phyloP scores from a whole-genome alignment of 2,797 vertebrate genomes.

The Chrysocyon brachyurus region DNA sequence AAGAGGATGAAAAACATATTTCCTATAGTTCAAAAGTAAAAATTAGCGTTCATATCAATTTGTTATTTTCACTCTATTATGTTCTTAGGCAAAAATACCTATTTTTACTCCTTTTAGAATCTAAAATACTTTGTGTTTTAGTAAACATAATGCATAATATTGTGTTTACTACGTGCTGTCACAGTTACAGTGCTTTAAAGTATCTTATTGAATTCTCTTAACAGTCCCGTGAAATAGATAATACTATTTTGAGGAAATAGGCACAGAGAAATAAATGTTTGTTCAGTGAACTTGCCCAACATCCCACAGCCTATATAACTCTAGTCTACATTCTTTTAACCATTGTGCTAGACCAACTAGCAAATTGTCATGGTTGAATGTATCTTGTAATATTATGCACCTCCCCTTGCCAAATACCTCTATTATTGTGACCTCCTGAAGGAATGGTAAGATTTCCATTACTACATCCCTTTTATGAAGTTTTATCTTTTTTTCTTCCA shows the following conservation, averaged over 20 bases:
- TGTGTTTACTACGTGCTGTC: not conserved
- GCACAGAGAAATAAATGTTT: not conserved
- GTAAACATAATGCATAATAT: not conserved
- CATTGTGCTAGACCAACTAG: not conserved
- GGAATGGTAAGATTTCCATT: not conserved
- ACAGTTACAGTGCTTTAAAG: not conserved
- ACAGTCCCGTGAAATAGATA: not conserved
- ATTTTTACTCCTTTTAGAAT: not conserved
- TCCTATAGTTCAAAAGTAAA: not conserved
- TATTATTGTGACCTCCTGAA: not conserved
- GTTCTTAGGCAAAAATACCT: not conserved
- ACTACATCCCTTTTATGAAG: not conserved
- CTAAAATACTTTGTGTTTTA: not conserved
- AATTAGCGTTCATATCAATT: not conserved
- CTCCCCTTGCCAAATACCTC: not conserved
- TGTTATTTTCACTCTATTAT: not conserved
- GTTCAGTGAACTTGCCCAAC: not conserved
- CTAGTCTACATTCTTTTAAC: not conserved
- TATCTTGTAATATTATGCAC: not conserved
- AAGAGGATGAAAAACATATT: not conserved
- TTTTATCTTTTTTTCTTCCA: not conserved
- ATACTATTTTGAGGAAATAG: not conserved
- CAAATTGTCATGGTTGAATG: not conserved
- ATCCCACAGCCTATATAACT: not conserved
- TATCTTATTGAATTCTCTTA: not conserved